Evolutionary conservation across 2,888 invertebrate genomes (phyloP).

Genomic region (Sabatieria punctata): DNA sequence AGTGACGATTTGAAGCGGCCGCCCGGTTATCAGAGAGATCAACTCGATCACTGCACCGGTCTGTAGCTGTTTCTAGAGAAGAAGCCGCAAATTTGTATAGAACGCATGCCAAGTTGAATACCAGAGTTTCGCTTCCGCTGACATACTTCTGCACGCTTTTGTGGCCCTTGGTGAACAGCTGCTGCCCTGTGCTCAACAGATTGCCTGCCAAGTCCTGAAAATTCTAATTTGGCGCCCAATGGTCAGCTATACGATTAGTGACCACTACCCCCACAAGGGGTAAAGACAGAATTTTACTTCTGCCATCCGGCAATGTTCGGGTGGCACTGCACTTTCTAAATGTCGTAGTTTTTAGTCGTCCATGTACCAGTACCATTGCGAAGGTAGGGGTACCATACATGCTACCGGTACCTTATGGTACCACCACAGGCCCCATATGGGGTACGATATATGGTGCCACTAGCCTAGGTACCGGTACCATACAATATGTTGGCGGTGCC

Average conservation of each 20-base stretch:
- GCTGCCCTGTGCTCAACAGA: neutral
- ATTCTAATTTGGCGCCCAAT: neutral
- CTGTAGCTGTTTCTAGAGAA: neutral
- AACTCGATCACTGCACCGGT: neutral
- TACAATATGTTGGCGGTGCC: no score
- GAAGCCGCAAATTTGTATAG: neutral
- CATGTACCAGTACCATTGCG: no score
- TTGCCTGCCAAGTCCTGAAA: neutral
- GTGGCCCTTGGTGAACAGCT: neutral
- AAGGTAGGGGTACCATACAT: no score
- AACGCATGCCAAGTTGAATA: neutral
- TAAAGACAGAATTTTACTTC: neutral
- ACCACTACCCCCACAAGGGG: neutral
- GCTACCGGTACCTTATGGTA: no score
- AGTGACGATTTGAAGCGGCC: slow-evolving; percentile 24
- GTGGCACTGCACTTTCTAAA: no score
- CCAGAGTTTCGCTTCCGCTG: neutral
- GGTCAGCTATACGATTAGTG: neutral
- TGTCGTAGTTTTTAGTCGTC: no score
- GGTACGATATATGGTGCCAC: no score
- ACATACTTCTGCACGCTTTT: neutral
- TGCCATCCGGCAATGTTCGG: neutral
- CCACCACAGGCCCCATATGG: no score
- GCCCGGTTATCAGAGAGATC: neutral
- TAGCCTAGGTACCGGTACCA: no score